Conservation (phyloP, 2,113 vertebrate species). For the Leptodactylus fuscus region DNA sequence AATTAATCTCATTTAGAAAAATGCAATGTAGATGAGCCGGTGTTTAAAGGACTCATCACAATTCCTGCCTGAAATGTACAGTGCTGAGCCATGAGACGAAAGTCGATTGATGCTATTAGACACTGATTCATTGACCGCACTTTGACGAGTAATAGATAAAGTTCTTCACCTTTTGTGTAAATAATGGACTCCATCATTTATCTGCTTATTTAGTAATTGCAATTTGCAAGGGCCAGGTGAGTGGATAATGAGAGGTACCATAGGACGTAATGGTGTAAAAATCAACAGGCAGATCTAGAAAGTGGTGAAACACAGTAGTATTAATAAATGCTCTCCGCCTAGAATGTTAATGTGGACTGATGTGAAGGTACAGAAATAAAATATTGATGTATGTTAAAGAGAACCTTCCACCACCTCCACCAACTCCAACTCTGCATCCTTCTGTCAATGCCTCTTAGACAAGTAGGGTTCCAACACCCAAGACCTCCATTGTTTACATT, state of each 20-base stretch:
- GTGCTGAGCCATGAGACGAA: neutral
- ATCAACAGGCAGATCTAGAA: neutral
- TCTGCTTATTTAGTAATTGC: neutral
- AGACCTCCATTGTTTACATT: too few species aligned
- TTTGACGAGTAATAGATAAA: neutral
- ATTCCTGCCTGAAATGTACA: constrained; percentile 17
- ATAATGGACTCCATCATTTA: constrained; percentile 1
- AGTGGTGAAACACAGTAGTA: neutral
- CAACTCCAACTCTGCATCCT: too few species aligned
- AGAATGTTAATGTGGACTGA: neutral
- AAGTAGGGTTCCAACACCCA: too few species aligned
- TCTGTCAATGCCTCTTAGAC: too few species aligned
- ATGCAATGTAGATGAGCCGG: neutral
- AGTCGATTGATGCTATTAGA: neutral
- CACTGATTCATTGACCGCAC: constrained; percentile 8
- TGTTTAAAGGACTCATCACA: constrained; percentile 31
- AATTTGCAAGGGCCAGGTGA: constrained; percentile 15
- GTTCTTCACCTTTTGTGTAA: constrained; percentile 37
- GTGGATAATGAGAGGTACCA: neutral
- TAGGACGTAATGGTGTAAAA: neutral
- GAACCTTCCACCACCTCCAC: too few species aligned
- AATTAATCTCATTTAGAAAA: constrained; percentile 45
- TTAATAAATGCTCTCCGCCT: neutral
- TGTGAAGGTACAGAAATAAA: neutral
- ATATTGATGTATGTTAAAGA: neutral